These are phyloP conservation scores for Chaetorhynchus papuensis DNA, from an alignment of 2,113 vertebrate species.

Conservation along the genomic window DNA sequence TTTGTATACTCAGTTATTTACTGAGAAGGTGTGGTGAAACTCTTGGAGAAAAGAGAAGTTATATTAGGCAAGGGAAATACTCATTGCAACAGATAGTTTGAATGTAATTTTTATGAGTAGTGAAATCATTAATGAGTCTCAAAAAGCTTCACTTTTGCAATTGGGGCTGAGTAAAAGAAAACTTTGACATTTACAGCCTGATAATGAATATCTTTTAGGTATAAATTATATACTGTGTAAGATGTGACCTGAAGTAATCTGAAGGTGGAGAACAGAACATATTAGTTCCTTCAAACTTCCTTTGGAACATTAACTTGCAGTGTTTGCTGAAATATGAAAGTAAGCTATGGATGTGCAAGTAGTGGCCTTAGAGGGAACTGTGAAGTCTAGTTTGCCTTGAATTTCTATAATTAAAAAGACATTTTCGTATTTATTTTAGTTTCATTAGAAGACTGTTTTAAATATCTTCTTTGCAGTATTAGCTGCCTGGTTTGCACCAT, in stretches of 20 bases:
- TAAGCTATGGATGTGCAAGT: not conserved
- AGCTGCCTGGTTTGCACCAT: not conserved
- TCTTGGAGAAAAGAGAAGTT: not conserved
- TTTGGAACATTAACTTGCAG: not conserved
- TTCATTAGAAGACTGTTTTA: not conserved
- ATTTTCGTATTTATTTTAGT: not conserved
- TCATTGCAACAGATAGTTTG: not conserved
- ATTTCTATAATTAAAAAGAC: not conserved
- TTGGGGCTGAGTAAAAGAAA: not conserved
- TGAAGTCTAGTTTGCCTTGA: not conserved
- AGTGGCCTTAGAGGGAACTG: not conserved
- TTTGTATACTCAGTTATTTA: not conserved
- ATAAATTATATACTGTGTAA: not conserved
- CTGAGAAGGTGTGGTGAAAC: constrained; percentile 26
- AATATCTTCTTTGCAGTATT: not conserved
- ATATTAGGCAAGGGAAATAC: not conserved
- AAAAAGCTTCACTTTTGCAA: not conserved
- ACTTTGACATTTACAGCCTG: not conserved
- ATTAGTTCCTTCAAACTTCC: not conserved
- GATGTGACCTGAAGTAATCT: not conserved
- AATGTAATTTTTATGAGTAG: not conserved
- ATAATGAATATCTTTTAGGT: not conserved
- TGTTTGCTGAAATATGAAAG: not conserved
- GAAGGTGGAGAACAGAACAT: not conserved
- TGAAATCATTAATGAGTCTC: not conserved